Evolutionary conservation across 2,797 vertebrate genomes (phyloP).

Genomic region (Zenarchopterus dispar): DNA sequence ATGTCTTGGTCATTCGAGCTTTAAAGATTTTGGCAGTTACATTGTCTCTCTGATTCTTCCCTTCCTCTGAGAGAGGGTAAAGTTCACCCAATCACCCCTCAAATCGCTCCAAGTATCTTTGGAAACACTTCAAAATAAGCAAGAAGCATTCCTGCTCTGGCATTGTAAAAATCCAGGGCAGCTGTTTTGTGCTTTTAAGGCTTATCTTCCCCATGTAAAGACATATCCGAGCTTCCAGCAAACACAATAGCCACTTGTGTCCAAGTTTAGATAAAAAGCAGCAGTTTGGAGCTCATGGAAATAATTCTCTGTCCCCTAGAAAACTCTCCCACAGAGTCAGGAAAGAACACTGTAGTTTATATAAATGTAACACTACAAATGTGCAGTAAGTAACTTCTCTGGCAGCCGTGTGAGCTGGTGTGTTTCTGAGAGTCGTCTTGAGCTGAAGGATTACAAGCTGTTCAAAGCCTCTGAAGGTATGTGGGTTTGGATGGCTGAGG

Average conservation of each 20-base stretch:
- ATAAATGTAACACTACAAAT: slow-evolving; percentile 65
- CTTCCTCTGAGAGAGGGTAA: slow-evolving; percentile 66
- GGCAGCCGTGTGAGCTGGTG: slow-evolving; percentile 59
- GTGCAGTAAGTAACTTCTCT: slow-evolving; percentile 70
- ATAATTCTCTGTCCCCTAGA: slow-evolving; percentile 51
- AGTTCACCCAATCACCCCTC: slow-evolving; percentile 66
- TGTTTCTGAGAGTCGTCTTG: slow-evolving; percentile 69
- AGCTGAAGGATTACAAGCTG: slow-evolving; percentile 77
- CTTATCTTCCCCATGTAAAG: slow-evolving; percentile 75
- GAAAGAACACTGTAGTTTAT: slow-evolving; percentile 58
- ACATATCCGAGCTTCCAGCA: slow-evolving; percentile 64
- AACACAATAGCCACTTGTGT: slow-evolving; percentile 68
- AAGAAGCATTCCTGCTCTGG: slow-evolving; percentile 57
- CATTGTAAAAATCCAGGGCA: slow-evolving; percentile 68
- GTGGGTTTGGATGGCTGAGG: slow-evolving; percentile 75
- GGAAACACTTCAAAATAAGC: slow-evolving; percentile 74
- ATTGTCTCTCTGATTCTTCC: slow-evolving; percentile 42
- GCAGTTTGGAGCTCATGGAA: slow-evolving; percentile 49
- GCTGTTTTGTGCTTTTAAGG: slow-evolving; percentile 73
- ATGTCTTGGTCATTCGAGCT: slow-evolving; percentile 47
- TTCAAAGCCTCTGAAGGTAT: slow-evolving; percentile 79
- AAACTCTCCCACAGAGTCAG: slow-evolving; percentile 42
- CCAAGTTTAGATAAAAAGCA: slow-evolving; percentile 58
- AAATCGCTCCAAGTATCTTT: slow-evolving; percentile 73
- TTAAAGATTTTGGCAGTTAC: slow-evolving; percentile 49